Evolutionary conservation across 2,797 vertebrate species (phyloP), one percentile per base, ranked within the genome.

Genomic region (Capromys pilorides): DNA sequence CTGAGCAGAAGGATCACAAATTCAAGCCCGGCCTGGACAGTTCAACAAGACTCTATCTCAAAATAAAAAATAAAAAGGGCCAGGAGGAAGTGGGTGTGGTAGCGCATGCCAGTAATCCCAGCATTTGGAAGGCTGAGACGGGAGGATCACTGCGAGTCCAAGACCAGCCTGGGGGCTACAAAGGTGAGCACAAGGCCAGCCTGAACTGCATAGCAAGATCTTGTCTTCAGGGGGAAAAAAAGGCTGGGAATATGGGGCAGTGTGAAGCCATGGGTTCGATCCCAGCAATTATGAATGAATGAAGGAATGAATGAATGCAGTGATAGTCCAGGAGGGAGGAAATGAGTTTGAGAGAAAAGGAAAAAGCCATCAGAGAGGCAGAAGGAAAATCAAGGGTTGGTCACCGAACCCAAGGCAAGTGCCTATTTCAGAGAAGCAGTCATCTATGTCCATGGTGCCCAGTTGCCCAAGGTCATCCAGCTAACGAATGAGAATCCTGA

Each of bases 341-440:
- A 36, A 9, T 36, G 6, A 81, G 45, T 93, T 31, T 36, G 22
- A 92, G 77, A 87, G 14, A 33, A 10, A 57, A 57, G 4, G 6
- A 6, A 7, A 3, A 5, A 3, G 33, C 33, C 33, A 19, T 18
- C 69, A 71, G 64, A 94, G 26, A 82, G 90, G 57, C 67, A 59
- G 90, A 93, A 95, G 93, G 77, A 86, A 90, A 62, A 64, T 19
- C 81, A 89, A 61, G 21, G 41, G 31, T 82, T 39, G 0, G 19
- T 91, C 90, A 95, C 69, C 39, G 59, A 89, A 51, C 11, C 54
- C 64, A 73, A 66, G 14, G 45, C 49, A 90, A 91, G 45, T 26
- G 67, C 54, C 36, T 66, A 71, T 90, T 93, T 87, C 13, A 11
- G 64, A 79, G 92, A 97, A 90, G 41, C 3, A 28, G 82, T 75